Base-by-base conservation (phyloP, 2,113 vertebrate species). In the Atherinomorus stipes region DNA sequence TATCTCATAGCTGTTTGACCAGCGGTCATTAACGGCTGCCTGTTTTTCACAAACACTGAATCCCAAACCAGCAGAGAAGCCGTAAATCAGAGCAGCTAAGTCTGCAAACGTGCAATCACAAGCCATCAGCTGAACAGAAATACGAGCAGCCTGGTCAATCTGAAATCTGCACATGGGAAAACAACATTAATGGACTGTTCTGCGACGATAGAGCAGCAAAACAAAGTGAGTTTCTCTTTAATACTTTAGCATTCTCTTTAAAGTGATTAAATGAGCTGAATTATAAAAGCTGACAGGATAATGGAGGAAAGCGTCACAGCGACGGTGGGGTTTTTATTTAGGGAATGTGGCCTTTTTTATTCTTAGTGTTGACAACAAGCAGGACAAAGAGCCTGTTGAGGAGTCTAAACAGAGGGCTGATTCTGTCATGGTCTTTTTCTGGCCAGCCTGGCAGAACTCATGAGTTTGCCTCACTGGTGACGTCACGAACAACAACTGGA, bases 331-430 rank as follows among this genome's bases (percentile, higher is more conserved):
- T 57, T 58, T 73, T 86, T 79, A 68, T 78, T 77, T 49, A 80
- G 49, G n/a, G 18, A 49, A 37, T 65, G 56, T 49, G 58, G 42
- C 21, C 11, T 65, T 83, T 50, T 83, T 73, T 21, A 62, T 57
- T 38, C 47, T 70, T 44, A 0, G 11, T 52, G 71, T 59, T 78
- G 60, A 83, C 56, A 37, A 54, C 6, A 1, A 34, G 34, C 21
- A 74, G 67, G 28, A 90, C 87, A 90, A 91, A 85, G 84, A 84
- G 21, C 19, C 74, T 15, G 38, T 80, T 85, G 88, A 80, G 11
- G 42, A 61, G 72, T 74, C 63, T 0, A 50, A 70, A 88, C 87
- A 90, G 78, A 79, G 73, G 76, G n/a, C 16, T 12, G 76, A 85
- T 85, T 86, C 71, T 76, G 66, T 42, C 50, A 51, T 11, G 61